Conservation (phyloP, 2,888 invertebrate genomes). For the Chesias legatella region DNA sequence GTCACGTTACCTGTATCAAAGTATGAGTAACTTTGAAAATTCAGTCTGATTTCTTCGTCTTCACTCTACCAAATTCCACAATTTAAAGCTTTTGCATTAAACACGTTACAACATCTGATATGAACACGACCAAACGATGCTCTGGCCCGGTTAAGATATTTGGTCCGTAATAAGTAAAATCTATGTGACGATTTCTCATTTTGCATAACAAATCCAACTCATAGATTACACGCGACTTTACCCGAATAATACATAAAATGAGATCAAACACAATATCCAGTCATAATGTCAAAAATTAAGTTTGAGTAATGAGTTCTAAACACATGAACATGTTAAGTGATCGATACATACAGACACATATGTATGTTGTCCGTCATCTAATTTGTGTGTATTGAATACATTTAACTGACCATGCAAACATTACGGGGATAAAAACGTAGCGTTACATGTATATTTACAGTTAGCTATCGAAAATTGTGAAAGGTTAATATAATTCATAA, state of each 20-base stretch:
- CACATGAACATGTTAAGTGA: constrained; percentile 24
- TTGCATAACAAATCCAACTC: constrained; percentile 16
- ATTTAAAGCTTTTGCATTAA: constrained; percentile 71
- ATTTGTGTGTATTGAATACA: constrained; percentile 28
- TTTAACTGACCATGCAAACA: constrained; percentile 22
- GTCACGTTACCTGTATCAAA: constrained; percentile 72
- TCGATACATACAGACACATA: constrained; percentile 12
- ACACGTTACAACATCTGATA: constrained; percentile 53
- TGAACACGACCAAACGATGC: constrained; percentile 45
- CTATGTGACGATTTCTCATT: constrained; percentile 31
- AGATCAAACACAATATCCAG: constrained; percentile 68
- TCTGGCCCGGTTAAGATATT: constrained; percentile 53
- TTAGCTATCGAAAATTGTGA: constrained; percentile 10
- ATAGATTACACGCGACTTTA: constrained; percentile 19
- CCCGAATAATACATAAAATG: constrained; percentile 67
- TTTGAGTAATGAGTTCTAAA: constrained; percentile 47
- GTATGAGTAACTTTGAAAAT: constrained; percentile 69
- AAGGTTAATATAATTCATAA: constrained; percentile 10
- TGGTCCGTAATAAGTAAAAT: constrained; percentile 49
- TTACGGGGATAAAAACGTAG: constrained; percentile 10
- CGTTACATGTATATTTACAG: constrained; percentile 24
- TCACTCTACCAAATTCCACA: constrained; percentile 62
- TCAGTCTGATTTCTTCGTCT: constrained; percentile 71
- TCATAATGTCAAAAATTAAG: constrained; percentile 50
- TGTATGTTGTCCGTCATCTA: constrained; percentile 15